Evolutionary conservation across 2,113 vertebrate genomes (phyloP).

Genomic region (Dendrocopos noguchii): DNA sequence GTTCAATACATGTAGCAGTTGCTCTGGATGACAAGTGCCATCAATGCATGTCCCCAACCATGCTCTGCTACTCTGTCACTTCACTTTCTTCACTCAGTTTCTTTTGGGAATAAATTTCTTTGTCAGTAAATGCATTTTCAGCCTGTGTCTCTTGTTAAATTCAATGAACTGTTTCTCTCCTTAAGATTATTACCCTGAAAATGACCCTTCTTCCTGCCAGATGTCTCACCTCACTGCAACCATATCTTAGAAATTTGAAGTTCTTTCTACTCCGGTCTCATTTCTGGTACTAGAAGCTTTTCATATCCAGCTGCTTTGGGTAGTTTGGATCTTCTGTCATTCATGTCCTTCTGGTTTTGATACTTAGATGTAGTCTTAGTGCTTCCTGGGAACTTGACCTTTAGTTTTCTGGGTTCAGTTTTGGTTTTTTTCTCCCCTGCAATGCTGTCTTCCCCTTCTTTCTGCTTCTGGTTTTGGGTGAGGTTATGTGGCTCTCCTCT

Average conservation of each 20-base stretch:
- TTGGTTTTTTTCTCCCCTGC: neutral
- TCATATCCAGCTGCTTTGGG: neutral
- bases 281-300: neutral
- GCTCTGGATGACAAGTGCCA: too few species aligned
- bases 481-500: neutral
- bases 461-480: neutral
- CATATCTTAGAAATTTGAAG: neutral
- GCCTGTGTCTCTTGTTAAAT: neutral
- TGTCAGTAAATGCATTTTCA: neutral
- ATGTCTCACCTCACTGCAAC: neutral
- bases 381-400: neutral
- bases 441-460: neutral
- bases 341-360: neutral
- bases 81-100: neutral
- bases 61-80: neutral
- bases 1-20: too few species aligned
- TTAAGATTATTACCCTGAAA: neutral
- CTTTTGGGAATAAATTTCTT: neutral
- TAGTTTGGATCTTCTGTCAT: neutral
- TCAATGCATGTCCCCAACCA: too few species aligned
- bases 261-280: neutral
- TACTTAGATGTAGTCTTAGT: neutral
- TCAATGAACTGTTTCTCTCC: neutral
- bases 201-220: neutral
- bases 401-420: neutral